phyloP scores from a whole-genome alignment of 2,113 vertebrate species.

The Psettodes erumei region DNA sequence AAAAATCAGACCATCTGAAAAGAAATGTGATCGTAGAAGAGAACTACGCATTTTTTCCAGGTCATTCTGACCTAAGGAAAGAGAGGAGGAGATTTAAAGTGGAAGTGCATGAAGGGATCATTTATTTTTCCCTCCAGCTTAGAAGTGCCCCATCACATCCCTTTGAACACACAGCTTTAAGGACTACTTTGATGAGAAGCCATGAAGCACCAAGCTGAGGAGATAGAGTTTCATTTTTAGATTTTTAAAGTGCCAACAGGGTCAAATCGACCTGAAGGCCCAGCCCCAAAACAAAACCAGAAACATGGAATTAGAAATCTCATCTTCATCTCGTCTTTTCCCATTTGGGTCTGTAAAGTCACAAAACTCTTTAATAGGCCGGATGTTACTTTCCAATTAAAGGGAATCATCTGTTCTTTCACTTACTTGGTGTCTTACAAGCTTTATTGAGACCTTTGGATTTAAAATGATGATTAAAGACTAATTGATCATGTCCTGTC shows the following conservation, averaged over 20 bases:
- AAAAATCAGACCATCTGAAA: too few species aligned
- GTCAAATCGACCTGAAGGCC: neutral
- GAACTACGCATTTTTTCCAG: too few species aligned
- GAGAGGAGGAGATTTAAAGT: neutral
- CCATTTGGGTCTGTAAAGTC: too few species aligned
- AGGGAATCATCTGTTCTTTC: neutral
- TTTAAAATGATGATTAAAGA: neutral
- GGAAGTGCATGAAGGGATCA: conserved; percentile 1
- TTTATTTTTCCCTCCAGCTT: conserved; percentile 11
- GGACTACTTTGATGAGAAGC: conserved; percentile 7
- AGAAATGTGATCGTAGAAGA: too few species aligned
- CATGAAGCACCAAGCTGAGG: neutral
- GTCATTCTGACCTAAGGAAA: conserved; percentile 15
- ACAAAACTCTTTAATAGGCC: too few species aligned
- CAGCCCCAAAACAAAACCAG: neutral
- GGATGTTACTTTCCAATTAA: neutral
- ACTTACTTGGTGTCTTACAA: neutral
- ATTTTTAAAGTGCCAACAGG: neutral
- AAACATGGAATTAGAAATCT: neutral
- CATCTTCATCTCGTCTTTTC: too few species aligned
- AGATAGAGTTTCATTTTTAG: neutral
- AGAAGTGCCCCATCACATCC: neutral
- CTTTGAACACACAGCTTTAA: neutral
- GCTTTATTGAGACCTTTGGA: neutral
- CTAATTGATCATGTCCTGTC: neutral